phyloP scores from a whole-genome alignment of 1,140 invertebrate genomes.

The Wasmannia auropunctata region DNA sequence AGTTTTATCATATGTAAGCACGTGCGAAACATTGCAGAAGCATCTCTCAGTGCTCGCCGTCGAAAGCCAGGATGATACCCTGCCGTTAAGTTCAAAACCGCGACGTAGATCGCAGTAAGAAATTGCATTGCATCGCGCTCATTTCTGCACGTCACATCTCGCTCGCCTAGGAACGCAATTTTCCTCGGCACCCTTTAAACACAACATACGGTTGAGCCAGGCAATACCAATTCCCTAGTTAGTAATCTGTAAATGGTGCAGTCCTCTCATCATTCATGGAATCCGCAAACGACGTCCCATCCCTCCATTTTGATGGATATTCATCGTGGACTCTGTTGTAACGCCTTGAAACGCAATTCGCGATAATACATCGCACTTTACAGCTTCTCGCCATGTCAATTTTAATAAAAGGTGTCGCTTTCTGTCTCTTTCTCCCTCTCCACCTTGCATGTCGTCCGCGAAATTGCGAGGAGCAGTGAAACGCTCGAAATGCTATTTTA shows the following conservation, averaged over 20 bases:
- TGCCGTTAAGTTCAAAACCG: neutral
- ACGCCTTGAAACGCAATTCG: neutral
- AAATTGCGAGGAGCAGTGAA: conserved; percentile 6
- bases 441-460: neutral
- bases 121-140: conserved; percentile 24
- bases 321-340: neutral
- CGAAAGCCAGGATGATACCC: neutral
- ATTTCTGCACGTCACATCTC: neutral
- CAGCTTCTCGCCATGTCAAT: conserved; percentile 23
- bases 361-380: neutral
- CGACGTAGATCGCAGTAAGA: neutral
- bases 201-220: neutral
- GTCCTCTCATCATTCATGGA: neutral
- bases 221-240: conserved; percentile 26
- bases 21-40: neutral
- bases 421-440: neutral
- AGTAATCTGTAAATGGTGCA: conserved; percentile 28
- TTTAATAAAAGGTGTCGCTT: conserved; percentile 20
- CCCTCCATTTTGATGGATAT: conserved; percentile 28
- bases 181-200: neutral
- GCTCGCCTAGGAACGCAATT: neutral
- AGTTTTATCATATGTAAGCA: neutral
- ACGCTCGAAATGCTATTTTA: conserved; percentile 50
- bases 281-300: neutral
- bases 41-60: neutral